phyloP scores from a whole-genome alignment of 2,113 vertebrate species.

The Pseudopodoces humilis region DNA sequence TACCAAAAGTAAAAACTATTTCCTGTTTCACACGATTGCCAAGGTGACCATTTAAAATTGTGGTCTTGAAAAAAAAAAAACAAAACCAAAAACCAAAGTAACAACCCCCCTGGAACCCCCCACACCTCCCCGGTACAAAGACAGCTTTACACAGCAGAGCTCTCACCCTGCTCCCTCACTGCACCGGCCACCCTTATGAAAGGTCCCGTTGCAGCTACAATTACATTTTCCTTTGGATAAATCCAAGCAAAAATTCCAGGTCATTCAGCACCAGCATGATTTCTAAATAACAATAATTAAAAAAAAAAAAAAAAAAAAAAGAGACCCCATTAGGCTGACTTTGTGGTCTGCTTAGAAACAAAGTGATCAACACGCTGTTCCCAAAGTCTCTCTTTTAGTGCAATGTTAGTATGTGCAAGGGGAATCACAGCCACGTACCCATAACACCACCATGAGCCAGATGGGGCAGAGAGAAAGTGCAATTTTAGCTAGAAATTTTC shows the following conservation, averaged over 20 bases:
- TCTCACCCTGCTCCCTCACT: conserved; percentile 33
- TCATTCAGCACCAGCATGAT: conserved; percentile 63
- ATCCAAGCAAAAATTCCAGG: conserved; percentile 64
- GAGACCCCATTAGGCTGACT: conserved; percentile 14
- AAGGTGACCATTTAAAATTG: conserved; percentile 47
- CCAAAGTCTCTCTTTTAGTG: conserved; percentile 66
- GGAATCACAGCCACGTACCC: conserved; percentile 60
- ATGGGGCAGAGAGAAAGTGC: conserved; percentile 63
- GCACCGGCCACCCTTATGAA: conserved; percentile 34
- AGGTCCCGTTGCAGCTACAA: conserved; percentile 24
- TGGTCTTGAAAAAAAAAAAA: conserved; percentile 15
- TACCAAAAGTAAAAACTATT: conserved; percentile 43
- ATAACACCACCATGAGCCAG: conserved; percentile 39
- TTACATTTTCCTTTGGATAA: conserved; percentile 65
- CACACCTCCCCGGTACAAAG: conserved; percentile 31
- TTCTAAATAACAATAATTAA: conserved; percentile 57
- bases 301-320: neutral
- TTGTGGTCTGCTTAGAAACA: conserved; percentile 47
- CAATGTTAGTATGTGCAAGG: conserved; percentile 62
- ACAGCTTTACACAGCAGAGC: conserved; percentile 26
- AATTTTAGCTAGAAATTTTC: conserved; percentile 57
- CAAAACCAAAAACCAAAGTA: neutral
- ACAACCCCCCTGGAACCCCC: conserved; percentile 21
- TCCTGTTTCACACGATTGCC: conserved; percentile 47
- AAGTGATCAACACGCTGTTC: conserved; percentile 67